These are phyloP conservation scores for Notothenia coriiceps DNA, from an alignment of 2,113 vertebrate species.

Conservation along the genomic window DNA sequence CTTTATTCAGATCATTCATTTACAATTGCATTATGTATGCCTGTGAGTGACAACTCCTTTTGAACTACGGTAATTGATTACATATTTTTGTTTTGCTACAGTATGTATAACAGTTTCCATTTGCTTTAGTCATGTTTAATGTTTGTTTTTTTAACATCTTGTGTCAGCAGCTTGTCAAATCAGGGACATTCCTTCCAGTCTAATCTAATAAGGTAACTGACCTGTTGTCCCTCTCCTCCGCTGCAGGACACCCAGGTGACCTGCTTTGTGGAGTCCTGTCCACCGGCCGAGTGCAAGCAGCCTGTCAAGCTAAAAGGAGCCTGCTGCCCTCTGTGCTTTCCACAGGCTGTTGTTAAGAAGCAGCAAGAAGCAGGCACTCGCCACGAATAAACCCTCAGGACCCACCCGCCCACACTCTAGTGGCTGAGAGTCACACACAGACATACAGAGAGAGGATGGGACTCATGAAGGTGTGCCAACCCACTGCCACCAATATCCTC, in stretches of 20 bases:
- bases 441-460: slow-evolving; percentile 60
- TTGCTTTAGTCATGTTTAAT: background rate
- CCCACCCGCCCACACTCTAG: slow-evolving; percentile 21
- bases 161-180: background rate
- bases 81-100: too few relatives aligned
- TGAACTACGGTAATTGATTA: background rate
- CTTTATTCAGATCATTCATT: background rate
- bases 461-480: slow-evolving; percentile 62
- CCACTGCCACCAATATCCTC: slow-evolving; percentile 53
- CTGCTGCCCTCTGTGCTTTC: slow-evolving; percentile 91
- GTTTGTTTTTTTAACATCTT: background rate
- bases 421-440: slow-evolving; percentile 54
- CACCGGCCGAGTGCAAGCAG: slow-evolving; percentile 74
- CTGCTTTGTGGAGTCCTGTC: slow-evolving; percentile 94
- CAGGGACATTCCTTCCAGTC: slow-evolving; percentile 2
- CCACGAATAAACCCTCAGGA: slow-evolving; percentile 75
- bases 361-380: slow-evolving; percentile 28
- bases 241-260: slow-evolving; percentile 92
- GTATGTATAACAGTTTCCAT: background rate
- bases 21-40: background rate
- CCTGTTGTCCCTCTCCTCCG: background rate
- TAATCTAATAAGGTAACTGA: slow-evolving; percentile 23
- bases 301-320: slow-evolving; percentile 87
- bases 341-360: slow-evolving; percentile 20
- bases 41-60: background rate